These are phyloP conservation scores for Eleginops maclovinus DNA, from an alignment of 2,113 vertebrate genomes.

Conservation along the genomic window DNA sequence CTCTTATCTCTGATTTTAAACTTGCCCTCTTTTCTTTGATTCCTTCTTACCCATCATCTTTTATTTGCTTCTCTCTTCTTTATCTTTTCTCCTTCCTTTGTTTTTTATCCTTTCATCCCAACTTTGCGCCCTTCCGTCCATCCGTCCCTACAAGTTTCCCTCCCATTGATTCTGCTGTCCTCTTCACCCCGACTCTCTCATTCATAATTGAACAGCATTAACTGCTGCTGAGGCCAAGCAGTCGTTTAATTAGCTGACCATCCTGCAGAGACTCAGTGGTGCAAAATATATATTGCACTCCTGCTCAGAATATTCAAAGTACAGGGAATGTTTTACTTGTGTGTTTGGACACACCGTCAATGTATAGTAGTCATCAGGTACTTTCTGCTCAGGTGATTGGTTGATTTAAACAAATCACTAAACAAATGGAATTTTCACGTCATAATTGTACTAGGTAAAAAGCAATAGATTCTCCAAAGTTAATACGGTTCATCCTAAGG, in stretches of 20 bases:
- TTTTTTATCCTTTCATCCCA: constrained; percentile 23
- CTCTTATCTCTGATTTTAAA: constrained; percentile 20
- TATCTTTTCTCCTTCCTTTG: not conserved
- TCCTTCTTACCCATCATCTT: constrained; percentile 3
- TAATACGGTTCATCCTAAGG: too few species aligned
- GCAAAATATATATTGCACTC: constrained; percentile 47
- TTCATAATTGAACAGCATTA: constrained; percentile 81
- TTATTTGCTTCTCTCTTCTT: not conserved
- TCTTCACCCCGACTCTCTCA: constrained; percentile 69
- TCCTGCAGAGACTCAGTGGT: constrained; percentile 50
- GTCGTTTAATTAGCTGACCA: constrained; percentile 75
- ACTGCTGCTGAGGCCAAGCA: constrained; percentile 68
- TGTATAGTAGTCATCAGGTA: not conserved
- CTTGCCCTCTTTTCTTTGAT: constrained; percentile 11
- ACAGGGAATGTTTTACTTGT: not conserved
- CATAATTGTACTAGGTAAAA: too few species aligned
- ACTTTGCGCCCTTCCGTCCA: constrained; percentile 8
- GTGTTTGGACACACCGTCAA: not conserved
- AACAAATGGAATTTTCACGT: not conserved
- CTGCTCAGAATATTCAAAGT: constrained; percentile 35
- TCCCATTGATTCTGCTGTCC: constrained; percentile 66
- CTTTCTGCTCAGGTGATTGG: not conserved
- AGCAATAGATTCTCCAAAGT: too few species aligned
- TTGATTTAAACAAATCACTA: not conserved
- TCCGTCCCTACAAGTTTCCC: constrained; percentile 35